These are phyloP conservation scores for Peromyscus melanophrys DNA, from an alignment of 2,797 vertebrate genomes.

Conservation along the genomic window DNA sequence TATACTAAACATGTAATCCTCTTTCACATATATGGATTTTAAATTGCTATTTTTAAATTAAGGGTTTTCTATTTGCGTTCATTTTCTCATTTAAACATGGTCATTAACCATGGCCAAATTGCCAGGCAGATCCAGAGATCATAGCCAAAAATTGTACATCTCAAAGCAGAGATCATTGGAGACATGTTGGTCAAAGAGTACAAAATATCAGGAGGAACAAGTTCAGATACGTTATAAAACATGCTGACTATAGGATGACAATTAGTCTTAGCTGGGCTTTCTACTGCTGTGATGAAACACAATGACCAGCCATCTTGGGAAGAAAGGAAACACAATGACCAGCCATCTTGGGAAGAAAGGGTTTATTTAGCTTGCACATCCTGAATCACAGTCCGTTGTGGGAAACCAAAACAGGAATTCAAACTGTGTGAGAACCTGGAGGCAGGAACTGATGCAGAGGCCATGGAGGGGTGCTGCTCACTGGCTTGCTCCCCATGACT, in stretches of 20 bases:
- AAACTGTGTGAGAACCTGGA: not conserved
- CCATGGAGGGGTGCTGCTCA: not conserved
- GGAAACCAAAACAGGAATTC: not conserved
- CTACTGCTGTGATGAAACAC: not conserved
- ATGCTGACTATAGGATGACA: not conserved
- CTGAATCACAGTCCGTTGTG: not conserved
- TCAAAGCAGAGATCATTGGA: not conserved
- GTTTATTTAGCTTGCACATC: not conserved
- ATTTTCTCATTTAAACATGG: constrained; percentile 58
- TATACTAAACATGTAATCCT: not conserved
- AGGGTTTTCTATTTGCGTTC: constrained; percentile 33
- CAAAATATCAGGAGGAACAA: not conserved
- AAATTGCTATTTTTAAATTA: constrained; percentile 56
- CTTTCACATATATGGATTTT: not conserved
- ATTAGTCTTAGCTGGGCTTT: not conserved
- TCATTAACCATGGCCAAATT: constrained; percentile 5
- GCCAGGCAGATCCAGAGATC: not conserved
- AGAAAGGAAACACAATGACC: not conserved
- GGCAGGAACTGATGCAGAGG: too few species aligned
- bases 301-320: not conserved
- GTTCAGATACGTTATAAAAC: not conserved
- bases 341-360: not conserved
- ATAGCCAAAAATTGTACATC: not conserved
- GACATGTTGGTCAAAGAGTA: not conserved
- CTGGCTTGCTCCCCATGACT: not conserved